These are phyloP conservation scores for Prolemur simus DNA, from an alignment of 2,113 vertebrate genomes.

Conservation along the genomic window DNA sequence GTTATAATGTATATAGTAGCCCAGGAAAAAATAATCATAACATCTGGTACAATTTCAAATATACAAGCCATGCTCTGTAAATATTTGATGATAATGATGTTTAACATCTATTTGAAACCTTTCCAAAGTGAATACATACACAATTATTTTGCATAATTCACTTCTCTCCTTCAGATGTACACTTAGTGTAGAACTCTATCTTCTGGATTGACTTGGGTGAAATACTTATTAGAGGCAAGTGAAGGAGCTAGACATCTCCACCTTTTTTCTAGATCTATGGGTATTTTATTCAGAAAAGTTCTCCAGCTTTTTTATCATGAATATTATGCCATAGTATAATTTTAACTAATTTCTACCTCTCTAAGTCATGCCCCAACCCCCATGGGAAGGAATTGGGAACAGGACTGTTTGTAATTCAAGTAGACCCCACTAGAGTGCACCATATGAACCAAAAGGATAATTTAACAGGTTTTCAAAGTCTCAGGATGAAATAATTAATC, in stretches of 20 bases:
- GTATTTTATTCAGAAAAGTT: background rate
- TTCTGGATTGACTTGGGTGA: background rate
- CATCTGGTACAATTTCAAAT: background rate
- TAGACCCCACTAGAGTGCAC: constrained; percentile 2
- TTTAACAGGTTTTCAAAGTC: background rate
- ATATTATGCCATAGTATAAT: background rate
- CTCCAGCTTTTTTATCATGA: background rate
- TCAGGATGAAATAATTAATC: background rate
- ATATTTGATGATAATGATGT: background rate
- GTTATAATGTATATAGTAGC: background rate
- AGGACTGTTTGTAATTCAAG: constrained; percentile 28
- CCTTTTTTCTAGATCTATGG: background rate
- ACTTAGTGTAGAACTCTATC: background rate
- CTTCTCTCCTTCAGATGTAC: background rate
- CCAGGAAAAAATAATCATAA: background rate
- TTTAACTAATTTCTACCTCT: background rate
- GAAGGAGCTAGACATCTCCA: background rate
- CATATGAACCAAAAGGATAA: background rate
- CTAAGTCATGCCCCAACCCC: background rate
- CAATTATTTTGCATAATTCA: background rate
- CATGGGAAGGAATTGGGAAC: background rate
- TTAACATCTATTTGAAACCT: background rate
- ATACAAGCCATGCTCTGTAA: background rate
- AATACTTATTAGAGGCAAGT: background rate
- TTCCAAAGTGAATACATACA: background rate